Percentiles rank a stretch among this genome's conserved stretches.
phyloP scores from a whole-genome alignment of 2,888 invertebrate genomes.

The Pheosia tremula region DNA sequence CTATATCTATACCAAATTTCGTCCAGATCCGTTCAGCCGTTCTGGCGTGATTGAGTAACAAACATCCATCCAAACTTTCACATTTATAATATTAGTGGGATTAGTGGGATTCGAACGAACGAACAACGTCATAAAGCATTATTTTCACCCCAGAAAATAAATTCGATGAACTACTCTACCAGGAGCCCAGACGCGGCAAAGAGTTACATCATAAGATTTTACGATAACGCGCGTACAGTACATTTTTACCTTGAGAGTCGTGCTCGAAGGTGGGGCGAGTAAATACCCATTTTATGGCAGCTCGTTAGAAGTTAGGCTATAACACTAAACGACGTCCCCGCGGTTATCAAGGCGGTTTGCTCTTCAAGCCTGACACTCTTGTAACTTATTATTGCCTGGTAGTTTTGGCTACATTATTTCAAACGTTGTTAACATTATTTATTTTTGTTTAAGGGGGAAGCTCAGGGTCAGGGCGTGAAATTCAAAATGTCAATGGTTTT shows the following conservation, averaged over 20 bases:
- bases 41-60: no score
- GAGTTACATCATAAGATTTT: slow-evolving; percentile 66
- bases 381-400: slow-evolving; percentile 68
- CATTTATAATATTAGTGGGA: no score
- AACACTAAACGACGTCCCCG: slow-evolving; percentile 69
- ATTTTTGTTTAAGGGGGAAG: neutral
- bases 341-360: slow-evolving; percentile 66
- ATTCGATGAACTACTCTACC: slow-evolving; percentile 19
- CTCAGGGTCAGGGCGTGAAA: no score
- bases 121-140: slow-evolving; percentile 1
- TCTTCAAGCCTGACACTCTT: slow-evolving; percentile 66
- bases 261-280: slow-evolving; percentile 62
- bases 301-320: slow-evolving; percentile 79
- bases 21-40: no score
- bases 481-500: no score
- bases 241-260: slow-evolving; percentile 55
- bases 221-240: slow-evolving; percentile 50
- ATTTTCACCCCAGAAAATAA: slow-evolving; percentile 4
- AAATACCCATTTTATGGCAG: slow-evolving; percentile 77
- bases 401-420: slow-evolving; percentile 29
- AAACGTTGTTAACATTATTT: neutral
- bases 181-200: slow-evolving; percentile 43
- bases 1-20: no score
- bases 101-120: no score
- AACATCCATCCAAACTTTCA: no score